phyloP scores from a whole-genome alignment of 2,113 vertebrate genomes.

The Mola mola region DNA sequence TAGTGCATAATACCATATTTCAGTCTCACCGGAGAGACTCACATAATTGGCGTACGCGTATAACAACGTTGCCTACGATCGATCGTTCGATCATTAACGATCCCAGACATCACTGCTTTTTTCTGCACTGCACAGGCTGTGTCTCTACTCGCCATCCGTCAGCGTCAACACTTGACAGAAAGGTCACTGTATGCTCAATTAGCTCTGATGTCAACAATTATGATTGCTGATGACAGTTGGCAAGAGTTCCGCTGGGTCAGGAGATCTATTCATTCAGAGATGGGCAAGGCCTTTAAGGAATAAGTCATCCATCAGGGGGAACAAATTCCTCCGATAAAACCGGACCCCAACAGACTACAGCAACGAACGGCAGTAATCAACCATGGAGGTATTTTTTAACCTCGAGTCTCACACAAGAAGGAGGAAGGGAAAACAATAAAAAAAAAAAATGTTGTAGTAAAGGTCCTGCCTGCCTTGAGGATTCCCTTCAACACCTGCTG shows the following conservation, averaged over 20 bases:
- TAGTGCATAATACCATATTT: too few relatives aligned
- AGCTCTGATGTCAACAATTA: constrained; percentile 72
- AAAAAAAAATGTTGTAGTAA: constrained; percentile 35
- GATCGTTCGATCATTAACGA: too few relatives aligned
- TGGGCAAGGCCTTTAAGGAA: constrained; percentile 38
- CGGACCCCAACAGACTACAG: too few relatives aligned
- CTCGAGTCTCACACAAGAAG: constrained; percentile 46
- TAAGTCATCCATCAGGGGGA: constrained; percentile 52
- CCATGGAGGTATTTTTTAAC: constrained; percentile 26
- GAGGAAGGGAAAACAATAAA: constrained; percentile 34
- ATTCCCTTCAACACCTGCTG: constrained; percentile 63
- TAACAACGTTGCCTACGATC: too few relatives aligned
- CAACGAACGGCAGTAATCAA: constrained; percentile 32
- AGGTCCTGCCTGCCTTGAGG: constrained; percentile 41
- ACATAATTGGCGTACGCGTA: too few relatives aligned
- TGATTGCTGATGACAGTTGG: constrained; percentile 64
- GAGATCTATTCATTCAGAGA: constrained; percentile 64
- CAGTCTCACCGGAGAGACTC: too few relatives aligned
- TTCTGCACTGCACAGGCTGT: too few relatives aligned
- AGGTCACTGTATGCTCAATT: constrained; percentile 76
- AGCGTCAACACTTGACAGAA: constrained; percentile 51
- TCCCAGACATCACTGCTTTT: background rate
- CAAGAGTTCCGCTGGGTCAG: constrained; percentile 48
- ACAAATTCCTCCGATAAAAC: constrained; percentile 7
- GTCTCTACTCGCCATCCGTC: constrained; percentile 11